Evolutionary conservation across 2,113 vertebrate genomes (phyloP), one percentile per base, ranked within the genome.

Genomic region (Dinomys branickii): DNA sequence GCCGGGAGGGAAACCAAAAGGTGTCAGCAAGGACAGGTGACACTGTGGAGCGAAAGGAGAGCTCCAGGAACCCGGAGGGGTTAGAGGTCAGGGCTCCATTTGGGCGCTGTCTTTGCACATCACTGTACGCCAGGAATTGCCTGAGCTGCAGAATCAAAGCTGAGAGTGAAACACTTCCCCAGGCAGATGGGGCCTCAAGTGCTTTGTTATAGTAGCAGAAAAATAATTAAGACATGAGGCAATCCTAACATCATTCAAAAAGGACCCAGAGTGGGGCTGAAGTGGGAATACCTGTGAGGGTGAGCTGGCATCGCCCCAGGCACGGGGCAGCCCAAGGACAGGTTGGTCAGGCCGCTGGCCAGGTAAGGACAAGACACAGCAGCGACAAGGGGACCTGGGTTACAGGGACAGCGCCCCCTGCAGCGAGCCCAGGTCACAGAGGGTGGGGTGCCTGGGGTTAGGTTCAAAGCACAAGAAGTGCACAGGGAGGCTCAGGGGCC

Each of bases 401-500:
- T 63, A 50, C 35, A 41, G 54, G 38, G 17, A 14, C 16, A 77
- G 61, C 10, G 78, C 19, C 77, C 69, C 3, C 20, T 13, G 35
- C 59, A 63, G 73, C 14, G 19, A 30, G 75, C 54, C 26, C 12
- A 38, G 77, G 38, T 54, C 16, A 8, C 35, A 71, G 16, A 8
- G 65, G 14, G 35, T 13, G 0, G 3, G 91, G 52, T 4, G 19
- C 2, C 10, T 44, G 14, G 0, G 61, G 81, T 86, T 44, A 67
- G 92, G 67, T 81, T 88, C 82, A 56, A 82, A 94, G 56, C 59
- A 33, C 71, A 87, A 91, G 69, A 94, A 96, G 61, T 13, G 33
- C 33, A 28, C 71, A 65, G 12, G 65, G 91, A 33, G 24, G 22
- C 84, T 67, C 20, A 5, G 58, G 54, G 61, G 69, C 47, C 0